Percentiles rank a stretch among this genome's conserved stretches.
These are phyloP conservation scores for Syngnathus floridae DNA, from an alignment of 2,113 vertebrate species.

Conservation along the genomic window DNA sequence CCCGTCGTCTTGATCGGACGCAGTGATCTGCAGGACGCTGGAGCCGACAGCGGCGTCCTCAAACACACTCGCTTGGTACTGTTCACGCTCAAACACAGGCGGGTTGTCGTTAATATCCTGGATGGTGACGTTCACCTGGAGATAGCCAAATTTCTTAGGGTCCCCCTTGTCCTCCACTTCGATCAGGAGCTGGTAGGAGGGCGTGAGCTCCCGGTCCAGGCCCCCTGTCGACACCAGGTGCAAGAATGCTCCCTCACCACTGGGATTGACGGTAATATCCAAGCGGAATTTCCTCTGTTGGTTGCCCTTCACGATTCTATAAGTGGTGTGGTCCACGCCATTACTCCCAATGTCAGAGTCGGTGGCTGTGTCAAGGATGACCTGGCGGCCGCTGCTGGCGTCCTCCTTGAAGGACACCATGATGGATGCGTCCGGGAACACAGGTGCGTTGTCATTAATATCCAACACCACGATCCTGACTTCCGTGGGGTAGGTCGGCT, in stretches of 20 bases:
- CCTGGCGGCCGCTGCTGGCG: constrained; percentile 90
- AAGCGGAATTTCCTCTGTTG: constrained; percentile 86
- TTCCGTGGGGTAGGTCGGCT: constrained; percentile 94
- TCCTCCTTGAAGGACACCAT: constrained; percentile 96
- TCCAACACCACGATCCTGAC: constrained; percentile 90
- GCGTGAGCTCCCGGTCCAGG: constrained; percentile 83
- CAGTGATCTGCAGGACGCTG: constrained; percentile 85
- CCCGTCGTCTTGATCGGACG: constrained; percentile 88
- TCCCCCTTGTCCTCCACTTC: constrained; percentile 94
- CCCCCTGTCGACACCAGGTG: constrained; percentile 90
- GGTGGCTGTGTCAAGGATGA: constrained; percentile 92
- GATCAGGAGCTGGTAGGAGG: constrained; percentile 85
- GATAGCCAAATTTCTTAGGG: constrained; percentile 83
- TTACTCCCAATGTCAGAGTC: constrained; percentile 91
- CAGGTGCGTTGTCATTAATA: constrained; percentile 92
- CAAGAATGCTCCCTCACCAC: constrained; percentile 95
- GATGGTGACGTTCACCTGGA: constrained; percentile 93
- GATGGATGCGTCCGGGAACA: constrained; percentile 90
- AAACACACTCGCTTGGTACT: constrained; percentile 83
- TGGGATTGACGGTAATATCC: constrained; percentile 93
- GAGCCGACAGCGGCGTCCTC: constrained; percentile 86
- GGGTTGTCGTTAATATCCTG: constrained; percentile 97
- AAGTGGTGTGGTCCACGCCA: constrained; percentile 90
- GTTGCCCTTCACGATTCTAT: constrained; percentile 87
- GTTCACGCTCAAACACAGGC: constrained; percentile 80